Base-by-base conservation (phyloP, 2,113 vertebrate species). In the Chitala chitala region DNA sequence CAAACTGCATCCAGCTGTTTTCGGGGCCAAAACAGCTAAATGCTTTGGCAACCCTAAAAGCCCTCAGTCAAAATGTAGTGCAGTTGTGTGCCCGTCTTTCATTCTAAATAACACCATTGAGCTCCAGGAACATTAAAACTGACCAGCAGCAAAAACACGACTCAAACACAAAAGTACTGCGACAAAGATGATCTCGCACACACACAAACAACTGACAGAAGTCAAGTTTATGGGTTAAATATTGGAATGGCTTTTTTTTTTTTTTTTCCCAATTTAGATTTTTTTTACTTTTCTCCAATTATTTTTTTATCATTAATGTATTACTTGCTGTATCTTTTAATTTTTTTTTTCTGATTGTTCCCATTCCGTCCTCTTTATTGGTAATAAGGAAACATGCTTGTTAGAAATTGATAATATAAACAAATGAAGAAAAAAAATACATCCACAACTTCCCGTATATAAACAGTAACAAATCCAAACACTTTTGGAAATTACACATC, bases 381-480 rank as follows among this genome's bases (percentile, higher is more conserved):
- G 92, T 95, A 96, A 73, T n/a, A 82, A 94, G 93, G 94, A 93
- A 94, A 95, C 94, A 98, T 96, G 95, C 95, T 94, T 87, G 90
- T 98, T 96, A 96, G 94, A 98, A 99, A 97, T 94, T 91, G 89
- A 88, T 89, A 87, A 88, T 89, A 87, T 82, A 88, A 90, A 85
- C 85, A 89, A 94, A 97, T 96, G 93, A 94, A 94, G 77, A 84
- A 96, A 42, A 85, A 98, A 46, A 84, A 97, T 97, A 98, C 95
- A 98, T 93, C 91, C 90, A 98, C 91, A 94, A 90, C 92, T 96
- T 94, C 92, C 80, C 79, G 95, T 91, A 94, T 99, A 97, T 96
- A 98, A 98, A 99, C 95, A 96, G 92, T 98, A 97, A 98, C 94
- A 99, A 97, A 98, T 95, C 88, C 93, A 93, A 94, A 77, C 26